phyloP scores from a whole-genome alignment of 2,797 vertebrate genomes.

The Enteromius mattozi region DNA sequence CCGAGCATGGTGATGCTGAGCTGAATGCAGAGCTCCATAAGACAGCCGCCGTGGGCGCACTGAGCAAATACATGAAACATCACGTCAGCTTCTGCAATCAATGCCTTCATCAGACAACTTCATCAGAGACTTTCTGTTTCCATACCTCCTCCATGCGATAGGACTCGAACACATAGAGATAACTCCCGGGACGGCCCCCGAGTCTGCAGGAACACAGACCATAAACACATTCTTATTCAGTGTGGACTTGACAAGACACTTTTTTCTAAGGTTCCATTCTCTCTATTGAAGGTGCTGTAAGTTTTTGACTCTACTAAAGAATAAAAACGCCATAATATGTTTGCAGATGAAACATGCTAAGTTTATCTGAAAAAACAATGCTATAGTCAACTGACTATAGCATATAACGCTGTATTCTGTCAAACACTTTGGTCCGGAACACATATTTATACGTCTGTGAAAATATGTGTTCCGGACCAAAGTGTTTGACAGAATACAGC shows the following conservation, averaged over 20 bases:
- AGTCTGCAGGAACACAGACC: constrained; percentile 75
- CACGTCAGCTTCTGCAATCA: neutral
- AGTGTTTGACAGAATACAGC: too few species aligned
- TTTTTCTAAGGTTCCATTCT: too few species aligned
- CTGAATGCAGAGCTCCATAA: constrained; percentile 98
- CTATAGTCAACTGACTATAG: too few species aligned
- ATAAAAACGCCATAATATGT: too few species aligned
- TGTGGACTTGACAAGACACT: neutral
- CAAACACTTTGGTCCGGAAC: too few species aligned
- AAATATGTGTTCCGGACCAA: too few species aligned
- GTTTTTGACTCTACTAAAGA: too few species aligned
- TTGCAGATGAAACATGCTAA: too few species aligned
- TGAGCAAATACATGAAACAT: constrained; percentile 60
- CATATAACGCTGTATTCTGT: too few species aligned
- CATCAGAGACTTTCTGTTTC: neutral
- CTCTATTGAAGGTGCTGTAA: too few species aligned
- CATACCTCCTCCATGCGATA: constrained; percentile 98
- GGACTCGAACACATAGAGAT: constrained; percentile 93
- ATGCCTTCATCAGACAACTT: neutral
- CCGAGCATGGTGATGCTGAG: constrained; percentile 98
- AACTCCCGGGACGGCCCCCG: constrained; percentile 92
- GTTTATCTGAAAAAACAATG: too few species aligned
- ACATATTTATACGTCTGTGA: too few species aligned
- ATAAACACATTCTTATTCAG: neutral
- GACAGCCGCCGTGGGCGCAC: constrained; percentile 94